A percentile compares a stretch with the other conserved stretches of the same genome.
These are phyloP conservation scores for Zalophus californianus DNA, from an alignment of 2,797 vertebrate species.

Conservation along the genomic window DNA sequence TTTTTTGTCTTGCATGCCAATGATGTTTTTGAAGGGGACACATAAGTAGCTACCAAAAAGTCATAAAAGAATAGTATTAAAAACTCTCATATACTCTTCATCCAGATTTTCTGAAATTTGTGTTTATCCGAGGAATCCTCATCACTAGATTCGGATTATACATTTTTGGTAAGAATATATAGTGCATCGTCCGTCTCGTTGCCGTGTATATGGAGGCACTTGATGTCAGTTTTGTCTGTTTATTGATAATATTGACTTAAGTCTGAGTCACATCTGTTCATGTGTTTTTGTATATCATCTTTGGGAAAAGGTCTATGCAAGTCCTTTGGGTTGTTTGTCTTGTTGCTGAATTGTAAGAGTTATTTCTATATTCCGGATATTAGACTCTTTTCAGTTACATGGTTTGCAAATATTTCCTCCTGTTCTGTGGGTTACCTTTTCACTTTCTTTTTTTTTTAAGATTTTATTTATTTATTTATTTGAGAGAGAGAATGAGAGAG, in stretches of 20 bases:
- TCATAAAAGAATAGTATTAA: background rate
- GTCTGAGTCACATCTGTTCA: background rate
- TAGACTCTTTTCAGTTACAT: background rate
- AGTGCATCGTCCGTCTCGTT: background rate
- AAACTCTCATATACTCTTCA: background rate
- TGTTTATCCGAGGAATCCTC: background rate
- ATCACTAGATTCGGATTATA: background rate
- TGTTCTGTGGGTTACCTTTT: background rate
- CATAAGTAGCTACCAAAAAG: background rate
- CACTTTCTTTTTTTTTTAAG: background rate
- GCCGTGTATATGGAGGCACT: background rate
- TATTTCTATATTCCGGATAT: background rate
- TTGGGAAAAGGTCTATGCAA: background rate
- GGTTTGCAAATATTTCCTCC: background rate
- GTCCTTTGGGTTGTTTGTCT: background rate
- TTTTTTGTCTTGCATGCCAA: background rate
- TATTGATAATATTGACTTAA: background rate
- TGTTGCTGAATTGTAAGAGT: background rate
- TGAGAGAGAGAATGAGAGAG: no score
- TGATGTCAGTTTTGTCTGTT: background rate
- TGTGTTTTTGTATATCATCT: background rate
- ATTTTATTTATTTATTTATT: no score
- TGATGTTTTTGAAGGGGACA: background rate
- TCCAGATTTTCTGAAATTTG: background rate
- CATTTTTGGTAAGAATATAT: background rate